These are phyloP conservation scores for Eumeta japonica DNA, from an alignment of 1,140 invertebrate species.

Conservation along the genomic window DNA sequence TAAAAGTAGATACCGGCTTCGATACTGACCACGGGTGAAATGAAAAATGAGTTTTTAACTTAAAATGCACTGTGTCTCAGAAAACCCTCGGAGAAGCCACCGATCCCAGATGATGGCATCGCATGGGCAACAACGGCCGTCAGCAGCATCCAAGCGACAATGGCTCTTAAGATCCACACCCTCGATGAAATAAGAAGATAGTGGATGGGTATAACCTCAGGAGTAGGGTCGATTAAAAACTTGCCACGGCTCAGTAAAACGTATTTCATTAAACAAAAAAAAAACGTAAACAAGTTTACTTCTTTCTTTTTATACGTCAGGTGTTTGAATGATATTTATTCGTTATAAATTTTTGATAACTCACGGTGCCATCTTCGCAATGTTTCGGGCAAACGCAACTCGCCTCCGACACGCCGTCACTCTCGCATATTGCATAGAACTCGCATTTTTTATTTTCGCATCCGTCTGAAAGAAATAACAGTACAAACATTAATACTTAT, in stretches of 20 bases:
- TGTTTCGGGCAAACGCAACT: conserved; percentile 78
- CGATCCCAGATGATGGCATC: no score
- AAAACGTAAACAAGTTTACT: background rate
- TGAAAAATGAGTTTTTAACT: no score
- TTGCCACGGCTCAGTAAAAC: no score
- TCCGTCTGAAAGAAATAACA: conserved; percentile 66
- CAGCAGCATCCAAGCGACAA: no score
- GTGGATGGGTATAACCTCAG: no score
- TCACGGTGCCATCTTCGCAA: conserved; percentile 71
- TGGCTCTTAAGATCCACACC: no score
- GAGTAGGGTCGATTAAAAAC: no score
- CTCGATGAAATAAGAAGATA: no score
- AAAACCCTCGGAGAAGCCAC: background rate
- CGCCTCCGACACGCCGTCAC: conserved; percentile 69
- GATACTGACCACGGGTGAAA: no score
- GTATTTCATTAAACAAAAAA: no score
- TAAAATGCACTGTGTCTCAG: background rate
- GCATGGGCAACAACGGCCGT: no score
- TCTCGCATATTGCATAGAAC: conserved; percentile 79
- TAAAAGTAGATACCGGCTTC: background rate
- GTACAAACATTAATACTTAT: background rate
- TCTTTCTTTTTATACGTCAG: background rate
- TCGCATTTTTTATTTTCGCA: conserved; percentile 87
- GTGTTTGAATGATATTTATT: background rate
- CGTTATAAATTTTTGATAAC: conserved; percentile 17